Conservation (phyloP, 2,113 vertebrate genomes). For the Capricornis sumatraensis region DNA sequence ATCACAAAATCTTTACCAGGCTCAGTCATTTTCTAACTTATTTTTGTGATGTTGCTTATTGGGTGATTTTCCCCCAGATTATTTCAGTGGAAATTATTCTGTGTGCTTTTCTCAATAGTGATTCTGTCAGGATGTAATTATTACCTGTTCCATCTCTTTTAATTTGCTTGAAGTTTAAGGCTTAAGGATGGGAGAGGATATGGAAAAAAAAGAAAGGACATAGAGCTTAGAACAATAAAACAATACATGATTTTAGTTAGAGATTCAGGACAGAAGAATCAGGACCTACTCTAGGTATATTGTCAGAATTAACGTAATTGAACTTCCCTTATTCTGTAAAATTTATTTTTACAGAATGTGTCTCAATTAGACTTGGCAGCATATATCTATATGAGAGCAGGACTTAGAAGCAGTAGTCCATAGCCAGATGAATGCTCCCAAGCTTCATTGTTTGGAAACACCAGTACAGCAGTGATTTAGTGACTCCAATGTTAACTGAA, state of each 20-base stretch:
- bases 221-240: background rate
- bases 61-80: background rate
- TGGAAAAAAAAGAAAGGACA: background rate
- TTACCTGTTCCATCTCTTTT: background rate
- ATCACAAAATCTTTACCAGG: background rate
- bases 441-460: background rate
- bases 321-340: background rate
- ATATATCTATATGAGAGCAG: background rate
- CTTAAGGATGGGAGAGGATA: background rate
- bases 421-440: background rate
- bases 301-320: background rate
- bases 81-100: background rate
- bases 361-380: background rate
- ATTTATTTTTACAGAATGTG: background rate
- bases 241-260: background rate
- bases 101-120: background rate
- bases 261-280: background rate
- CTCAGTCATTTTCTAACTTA: background rate
- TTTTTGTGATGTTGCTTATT: background rate
- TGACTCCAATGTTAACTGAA: background rate
- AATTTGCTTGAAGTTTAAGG: background rate
- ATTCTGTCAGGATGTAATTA: background rate
- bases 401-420: accelerated
- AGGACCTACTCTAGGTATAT: background rate
- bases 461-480: background rate